A percentile compares a stretch with the other conserved stretches of the same genome.
Conservation (phyloP, 2,888 invertebrate genomes). For the Lycia hirtaria region DNA sequence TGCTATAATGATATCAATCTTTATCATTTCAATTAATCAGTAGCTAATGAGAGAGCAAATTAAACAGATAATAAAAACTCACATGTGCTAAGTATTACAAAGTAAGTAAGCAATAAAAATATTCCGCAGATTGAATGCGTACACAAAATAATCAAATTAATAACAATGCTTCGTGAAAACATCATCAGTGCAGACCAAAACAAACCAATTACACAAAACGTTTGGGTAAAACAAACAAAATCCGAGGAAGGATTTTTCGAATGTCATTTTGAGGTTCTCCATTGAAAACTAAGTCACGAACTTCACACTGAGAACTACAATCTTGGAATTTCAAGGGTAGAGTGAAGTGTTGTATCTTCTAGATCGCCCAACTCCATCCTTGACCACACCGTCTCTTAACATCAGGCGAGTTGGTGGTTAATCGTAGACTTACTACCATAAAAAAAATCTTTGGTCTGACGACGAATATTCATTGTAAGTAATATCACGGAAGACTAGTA, state of each 20-base stretch:
- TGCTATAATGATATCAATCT: neutral
- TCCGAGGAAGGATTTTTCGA: neutral
- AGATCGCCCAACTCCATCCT: no score
- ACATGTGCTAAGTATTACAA: neutral
- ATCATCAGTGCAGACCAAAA: neutral
- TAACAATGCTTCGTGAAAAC: neutral
- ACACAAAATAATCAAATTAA: slow-evolving; percentile 6
- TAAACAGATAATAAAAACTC: neutral
- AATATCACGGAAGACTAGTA: no score
- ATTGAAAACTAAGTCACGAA: no score
- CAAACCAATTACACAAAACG: slow-evolving; percentile 12
- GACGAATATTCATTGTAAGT: no score
- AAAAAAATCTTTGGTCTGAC: no score
- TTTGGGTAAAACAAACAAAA: neutral
- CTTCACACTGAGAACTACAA: no score
- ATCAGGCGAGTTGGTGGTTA: no score
- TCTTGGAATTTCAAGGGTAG: no score
- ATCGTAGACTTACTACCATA: no score
- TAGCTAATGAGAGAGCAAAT: neutral
- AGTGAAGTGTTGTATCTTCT: no score
- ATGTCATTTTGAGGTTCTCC: no score
- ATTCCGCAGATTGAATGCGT: slow-evolving; percentile 1
- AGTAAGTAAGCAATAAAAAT: slow-evolving; percentile 1
- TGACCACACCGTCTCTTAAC: no score
- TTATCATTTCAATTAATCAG: neutral